These are phyloP conservation scores for Eristalinus sepulchralis DNA, from an alignment of 2,888 invertebrate species.

Conservation along the genomic window DNA sequence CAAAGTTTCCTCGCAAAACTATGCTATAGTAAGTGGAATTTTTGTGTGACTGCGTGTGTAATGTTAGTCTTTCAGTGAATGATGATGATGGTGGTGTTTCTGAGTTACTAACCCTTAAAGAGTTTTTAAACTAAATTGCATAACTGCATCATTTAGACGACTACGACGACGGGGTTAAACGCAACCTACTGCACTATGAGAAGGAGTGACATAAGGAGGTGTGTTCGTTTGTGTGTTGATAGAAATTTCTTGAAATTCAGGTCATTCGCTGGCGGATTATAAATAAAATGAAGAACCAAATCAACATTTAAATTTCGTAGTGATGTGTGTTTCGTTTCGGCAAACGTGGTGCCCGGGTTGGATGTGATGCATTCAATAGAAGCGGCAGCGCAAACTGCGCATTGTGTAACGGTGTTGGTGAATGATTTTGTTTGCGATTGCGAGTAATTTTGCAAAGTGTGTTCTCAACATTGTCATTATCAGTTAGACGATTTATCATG, in stretches of 20 bases:
- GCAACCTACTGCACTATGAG: slow-evolving; percentile 42
- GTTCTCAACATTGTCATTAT: not conserved
- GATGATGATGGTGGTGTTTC: slow-evolving; percentile 16
- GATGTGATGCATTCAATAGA: not conserved
- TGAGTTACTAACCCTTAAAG: slow-evolving; percentile 38
- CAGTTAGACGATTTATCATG: not conserved
- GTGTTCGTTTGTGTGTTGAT: slow-evolving; percentile 33
- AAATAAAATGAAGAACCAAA: slow-evolving; percentile 32
- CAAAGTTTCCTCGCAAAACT: slow-evolving; percentile 19
- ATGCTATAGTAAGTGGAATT: slow-evolving; percentile 64
- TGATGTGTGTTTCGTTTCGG: not conserved
- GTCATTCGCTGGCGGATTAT: slow-evolving; percentile 53
- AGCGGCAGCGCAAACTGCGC: not conserved
- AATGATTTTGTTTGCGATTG: not conserved
- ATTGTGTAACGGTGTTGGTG: not conserved
- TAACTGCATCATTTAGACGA: slow-evolving; percentile 32
- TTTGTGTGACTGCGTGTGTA: not conserved
- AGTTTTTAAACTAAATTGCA: slow-evolving; percentile 48
- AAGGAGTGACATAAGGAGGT: slow-evolving; percentile 64
- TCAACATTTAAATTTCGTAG: slow-evolving; percentile 6
- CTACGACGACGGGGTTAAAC: not conserved
- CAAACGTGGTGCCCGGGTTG: not conserved
- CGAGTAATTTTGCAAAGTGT: not conserved
- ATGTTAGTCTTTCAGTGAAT: not conserved
- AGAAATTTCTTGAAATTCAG: slow-evolving; percentile 43